Evolutionary conservation across 92 coral and sea anemone species (phyloP).

Genomic region (Porites rus): DNA sequence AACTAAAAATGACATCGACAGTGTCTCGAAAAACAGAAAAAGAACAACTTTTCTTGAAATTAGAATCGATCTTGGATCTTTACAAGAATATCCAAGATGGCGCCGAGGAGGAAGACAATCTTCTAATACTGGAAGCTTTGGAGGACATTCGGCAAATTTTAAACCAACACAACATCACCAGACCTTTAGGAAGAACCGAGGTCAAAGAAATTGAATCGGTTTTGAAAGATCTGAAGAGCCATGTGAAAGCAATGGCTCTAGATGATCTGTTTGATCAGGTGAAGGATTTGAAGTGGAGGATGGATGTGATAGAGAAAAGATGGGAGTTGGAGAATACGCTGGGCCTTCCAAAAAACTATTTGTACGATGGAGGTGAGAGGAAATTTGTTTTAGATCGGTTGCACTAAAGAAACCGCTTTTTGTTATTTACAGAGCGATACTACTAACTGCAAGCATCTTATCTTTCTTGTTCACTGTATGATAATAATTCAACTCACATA

Average conservation of each 20-base stretch:
- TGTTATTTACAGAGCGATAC: not conserved
- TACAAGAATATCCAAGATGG: conserved; percentile 42
- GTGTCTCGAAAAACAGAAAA: not conserved
- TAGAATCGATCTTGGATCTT: conserved; percentile 45
- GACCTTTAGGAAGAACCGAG: conserved; percentile 16
- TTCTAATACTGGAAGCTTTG: conserved; percentile 28
- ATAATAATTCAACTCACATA: no score
- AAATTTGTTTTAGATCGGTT: not conserved
- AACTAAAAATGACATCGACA: not conserved
- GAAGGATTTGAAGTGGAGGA: conserved; percentile 27
- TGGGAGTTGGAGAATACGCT: not conserved
- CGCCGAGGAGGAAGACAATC: conserved; percentile 51
- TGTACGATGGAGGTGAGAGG: conserved; percentile 21
- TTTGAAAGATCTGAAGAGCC: conserved; percentile 34
- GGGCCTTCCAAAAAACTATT: not conserved
- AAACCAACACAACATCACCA: conserved; percentile 5
- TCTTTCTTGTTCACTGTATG: no score
- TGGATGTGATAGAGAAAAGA: conserved; percentile 32
- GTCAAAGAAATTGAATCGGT: conserved; percentile 21
- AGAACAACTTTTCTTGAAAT: conserved; percentile 40
- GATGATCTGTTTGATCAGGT: conserved; percentile 44
- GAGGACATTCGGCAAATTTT: conserved; percentile 43
- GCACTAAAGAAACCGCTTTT: not conserved
- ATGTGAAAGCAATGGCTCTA: conserved; percentile 62
- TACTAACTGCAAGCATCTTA: no score